Evolutionary conservation across 2,113 vertebrate species (phyloP).

Genomic region (Ptilorrhoa leucosticta): DNA sequence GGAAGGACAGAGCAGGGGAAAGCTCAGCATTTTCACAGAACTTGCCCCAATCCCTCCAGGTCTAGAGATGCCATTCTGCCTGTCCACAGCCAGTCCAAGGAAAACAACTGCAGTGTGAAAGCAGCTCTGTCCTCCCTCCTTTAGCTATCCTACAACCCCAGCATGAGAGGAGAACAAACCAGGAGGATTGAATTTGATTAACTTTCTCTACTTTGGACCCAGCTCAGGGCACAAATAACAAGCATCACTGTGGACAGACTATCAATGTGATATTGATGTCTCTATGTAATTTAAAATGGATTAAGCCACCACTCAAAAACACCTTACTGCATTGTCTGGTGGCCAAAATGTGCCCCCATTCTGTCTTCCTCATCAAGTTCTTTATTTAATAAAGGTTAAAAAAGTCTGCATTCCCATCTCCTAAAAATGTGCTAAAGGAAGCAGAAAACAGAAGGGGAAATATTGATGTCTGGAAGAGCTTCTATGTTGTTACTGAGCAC

Average conservation of each 20-base stretch:
- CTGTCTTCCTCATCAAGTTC: conserved; percentile 15
- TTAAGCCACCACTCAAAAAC: background rate
- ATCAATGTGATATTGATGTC: background rate
- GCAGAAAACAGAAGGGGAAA: background rate
- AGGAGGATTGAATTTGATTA: background rate
- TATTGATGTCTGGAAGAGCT: background rate
- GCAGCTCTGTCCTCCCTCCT: background rate
- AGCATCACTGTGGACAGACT: background rate
- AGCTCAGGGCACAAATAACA: background rate
- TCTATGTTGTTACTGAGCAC: background rate
- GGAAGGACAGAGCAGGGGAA: background rate
- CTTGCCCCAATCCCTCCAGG: background rate
- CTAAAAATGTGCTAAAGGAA: background rate
- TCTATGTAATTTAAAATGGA: background rate
- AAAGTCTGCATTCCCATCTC: background rate
- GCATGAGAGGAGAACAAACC: background rate
- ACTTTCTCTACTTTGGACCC: background rate
- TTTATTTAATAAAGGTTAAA: background rate
- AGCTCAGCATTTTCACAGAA: background rate
- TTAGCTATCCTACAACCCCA: background rate
- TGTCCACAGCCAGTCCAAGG: background rate
- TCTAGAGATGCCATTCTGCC: background rate
- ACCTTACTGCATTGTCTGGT: background rate
- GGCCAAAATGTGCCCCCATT: background rate
- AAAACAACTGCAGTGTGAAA: background rate